phyloP scores from a whole-genome alignment of 1,140 invertebrate species.

The Drosophila nannoptera region DNA sequence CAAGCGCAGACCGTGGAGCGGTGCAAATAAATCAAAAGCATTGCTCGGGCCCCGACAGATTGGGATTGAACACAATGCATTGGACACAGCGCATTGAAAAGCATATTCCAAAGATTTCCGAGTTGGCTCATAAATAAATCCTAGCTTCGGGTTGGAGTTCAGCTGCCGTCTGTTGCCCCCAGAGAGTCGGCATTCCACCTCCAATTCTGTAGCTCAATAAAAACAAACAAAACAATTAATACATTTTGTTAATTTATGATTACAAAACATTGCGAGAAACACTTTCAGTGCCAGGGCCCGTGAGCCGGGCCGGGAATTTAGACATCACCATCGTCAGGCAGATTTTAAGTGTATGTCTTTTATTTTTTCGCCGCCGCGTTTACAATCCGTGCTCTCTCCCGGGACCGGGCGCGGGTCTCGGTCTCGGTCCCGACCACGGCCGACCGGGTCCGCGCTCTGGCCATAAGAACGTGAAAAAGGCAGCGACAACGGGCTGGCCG shows the following conservation, averaged over 20 bases:
- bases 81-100: background rate
- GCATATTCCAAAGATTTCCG: constrained; percentile 19
- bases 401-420: background rate
- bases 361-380: constrained; percentile 29
- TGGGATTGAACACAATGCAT: constrained; percentile 33
- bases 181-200: constrained; percentile 56
- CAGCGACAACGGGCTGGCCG: background rate
- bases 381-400: constrained; percentile 32
- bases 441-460: background rate
- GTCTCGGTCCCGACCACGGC: too few relatives aligned
- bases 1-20: background rate
- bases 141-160: constrained; percentile 18
- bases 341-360: constrained; percentile 46
- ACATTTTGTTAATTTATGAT: constrained; percentile 79
- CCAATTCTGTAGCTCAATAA: constrained; percentile 70
- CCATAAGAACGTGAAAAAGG: constrained; percentile 14
- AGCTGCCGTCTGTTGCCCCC: background rate
- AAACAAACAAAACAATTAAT: constrained; percentile 78
- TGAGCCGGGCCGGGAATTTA: constrained; percentile 50
- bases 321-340: constrained; percentile 69
- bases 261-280: constrained; percentile 76
- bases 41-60: background rate
- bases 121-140: constrained; percentile 13
- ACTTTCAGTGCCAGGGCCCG: constrained; percentile 54
- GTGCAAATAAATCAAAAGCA: constrained; percentile 33